These are phyloP conservation scores for Oncopeltus fasciatus DNA, from an alignment of 1,140 invertebrate species.

Conservation along the genomic window DNA sequence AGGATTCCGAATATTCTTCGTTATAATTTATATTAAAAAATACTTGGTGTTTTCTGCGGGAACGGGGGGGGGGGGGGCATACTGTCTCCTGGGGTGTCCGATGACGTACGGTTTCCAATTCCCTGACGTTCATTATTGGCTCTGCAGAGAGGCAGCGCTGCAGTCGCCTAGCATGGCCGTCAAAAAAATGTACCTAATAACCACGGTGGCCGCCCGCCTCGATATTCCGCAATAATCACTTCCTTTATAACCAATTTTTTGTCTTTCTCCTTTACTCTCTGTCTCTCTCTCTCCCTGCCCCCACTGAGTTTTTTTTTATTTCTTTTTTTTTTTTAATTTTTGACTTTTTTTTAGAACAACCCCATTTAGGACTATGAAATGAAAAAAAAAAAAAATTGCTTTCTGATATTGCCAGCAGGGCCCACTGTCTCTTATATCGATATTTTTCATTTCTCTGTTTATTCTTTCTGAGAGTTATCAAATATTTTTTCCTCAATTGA, in stretches of 20 bases:
- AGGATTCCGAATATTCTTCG: no score
- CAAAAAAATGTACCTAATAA: constrained; percentile 4
- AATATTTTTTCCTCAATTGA: background rate
- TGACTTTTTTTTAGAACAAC: no score
- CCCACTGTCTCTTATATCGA: background rate
- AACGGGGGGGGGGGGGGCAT: no score
- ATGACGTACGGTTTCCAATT: background rate
- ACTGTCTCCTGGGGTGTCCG: background rate
- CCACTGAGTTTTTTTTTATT: background rate
- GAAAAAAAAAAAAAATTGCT: background rate
- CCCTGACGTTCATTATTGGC: constrained; percentile 1
- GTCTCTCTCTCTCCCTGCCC: no score
- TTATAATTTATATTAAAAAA: no score
- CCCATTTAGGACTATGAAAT: background rate
- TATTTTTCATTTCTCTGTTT: background rate
- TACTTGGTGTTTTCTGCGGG: no score
- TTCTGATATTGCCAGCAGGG: background rate
- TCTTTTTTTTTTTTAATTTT: no score
- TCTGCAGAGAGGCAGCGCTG: background rate
- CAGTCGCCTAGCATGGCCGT: background rate
- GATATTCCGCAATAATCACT: constrained; percentile 2
- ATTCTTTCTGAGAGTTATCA: background rate
- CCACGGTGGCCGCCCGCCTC: background rate
- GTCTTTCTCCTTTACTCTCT: background rate
- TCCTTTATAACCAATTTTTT: background rate